Conservation (phyloP, 1,140 invertebrate species). For the Teleopsis dalmanni region DNA sequence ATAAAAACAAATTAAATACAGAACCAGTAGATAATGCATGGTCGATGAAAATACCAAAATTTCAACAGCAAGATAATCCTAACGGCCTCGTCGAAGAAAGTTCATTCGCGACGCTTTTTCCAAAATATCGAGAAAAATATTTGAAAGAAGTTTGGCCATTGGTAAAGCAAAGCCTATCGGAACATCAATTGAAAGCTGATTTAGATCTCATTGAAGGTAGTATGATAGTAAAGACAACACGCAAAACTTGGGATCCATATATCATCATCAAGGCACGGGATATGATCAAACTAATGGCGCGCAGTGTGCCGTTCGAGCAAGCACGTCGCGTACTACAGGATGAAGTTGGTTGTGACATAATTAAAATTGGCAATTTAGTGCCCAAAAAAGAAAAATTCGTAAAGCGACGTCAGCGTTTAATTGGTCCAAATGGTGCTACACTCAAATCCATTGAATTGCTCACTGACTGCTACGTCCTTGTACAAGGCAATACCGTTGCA, state of each 20-base stretch:
- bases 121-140: conserved; percentile 91
- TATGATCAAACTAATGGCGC: conserved; percentile 87
- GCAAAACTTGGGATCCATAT: conserved; percentile 98
- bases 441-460: conserved; percentile 95
- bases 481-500: conserved; percentile 97
- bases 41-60: conserved; percentile 82
- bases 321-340: conserved; percentile 79
- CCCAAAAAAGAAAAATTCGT: conserved; percentile 93
- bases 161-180: conserved; percentile 75
- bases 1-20: conserved; percentile 20
- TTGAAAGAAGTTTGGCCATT: conserved; percentile 93
- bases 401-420: conserved; percentile 87
- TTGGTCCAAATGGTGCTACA: conserved; percentile 95
- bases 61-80: conserved; percentile 85
- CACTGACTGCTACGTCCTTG: conserved; percentile 95
- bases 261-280: conserved; percentile 96
- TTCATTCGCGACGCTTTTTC: conserved; percentile 63
- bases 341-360: conserved; percentile 89
- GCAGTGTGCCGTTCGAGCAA: conserved; percentile 97
- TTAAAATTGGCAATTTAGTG: conserved; percentile 90
- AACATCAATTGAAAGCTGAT: conserved; percentile 79
- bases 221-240: conserved; percentile 90
- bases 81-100: conserved; percentile 66
- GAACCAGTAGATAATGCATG: conserved; percentile 76
- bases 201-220: conserved; percentile 91